Evolutionary conservation across 2,797 vertebrate species (phyloP), one percentile per base, ranked within the genome.

Genomic region (Pantherophis alleghaniensis): DNA sequence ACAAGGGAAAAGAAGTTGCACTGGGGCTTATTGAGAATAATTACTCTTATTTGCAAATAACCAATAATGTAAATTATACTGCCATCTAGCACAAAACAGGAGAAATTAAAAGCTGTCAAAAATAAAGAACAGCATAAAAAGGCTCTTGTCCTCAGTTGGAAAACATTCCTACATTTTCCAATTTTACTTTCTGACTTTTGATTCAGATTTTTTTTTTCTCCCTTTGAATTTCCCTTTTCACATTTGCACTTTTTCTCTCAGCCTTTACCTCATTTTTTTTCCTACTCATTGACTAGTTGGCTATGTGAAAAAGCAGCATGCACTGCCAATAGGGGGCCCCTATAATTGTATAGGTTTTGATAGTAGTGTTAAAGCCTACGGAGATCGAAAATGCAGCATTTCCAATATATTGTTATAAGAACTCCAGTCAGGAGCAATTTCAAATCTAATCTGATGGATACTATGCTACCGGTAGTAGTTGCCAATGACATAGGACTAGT

Each of bases 271-370:
- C 93, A 92, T 95, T 96, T 93, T 92, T 92, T 96, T 91, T 88
- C 96, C 94, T 93, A 94, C 94, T 97, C 95, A 94, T 97, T 98
- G 95, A 97, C 96, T 96, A 95, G 97, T 97, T 98, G 96, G 97
- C 97, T 93, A n/a, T 94, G 87, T 90, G 90, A 96, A 95, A 96
- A 96, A 96, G 91, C 97, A 97, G 96, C 95, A 93, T 94, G 97
- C 96, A 89, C 91, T 96, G 97, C 95, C 98, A 96, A 95, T 97
- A 91, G 97, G 97, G 57, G 95, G 97, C 96, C 97, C 96, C 18
- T 94, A 97, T 97, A 98, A 98, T 97, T 96, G 97, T 96, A 96
- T 96, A 97, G 97, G 93, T 97, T 98, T 96, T 97, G 95, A 90
- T 96, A 93, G 90, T 86, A 88, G 92, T 92, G 92, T 95, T 96